Evolutionary conservation across 2,888 invertebrate species (phyloP), one percentile per base, ranked within the genome.

Genomic region (Craniophora ligustri): DNA sequence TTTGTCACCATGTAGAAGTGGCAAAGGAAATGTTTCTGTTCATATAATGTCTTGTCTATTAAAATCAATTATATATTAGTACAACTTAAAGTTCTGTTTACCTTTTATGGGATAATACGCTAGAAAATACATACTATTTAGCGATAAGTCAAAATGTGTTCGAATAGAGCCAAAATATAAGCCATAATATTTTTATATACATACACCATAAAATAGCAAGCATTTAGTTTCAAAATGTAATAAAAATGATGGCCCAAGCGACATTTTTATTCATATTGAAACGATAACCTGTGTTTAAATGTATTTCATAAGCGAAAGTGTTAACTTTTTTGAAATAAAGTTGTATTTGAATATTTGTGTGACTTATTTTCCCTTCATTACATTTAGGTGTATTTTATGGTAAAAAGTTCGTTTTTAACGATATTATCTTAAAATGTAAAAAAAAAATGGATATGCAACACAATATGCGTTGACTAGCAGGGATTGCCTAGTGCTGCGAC

Each of bases 311-410:
- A 67, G 58, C 15, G 40, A 50, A 59, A 68, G 51, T 66, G 66
- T 62, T 63, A 44, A 71, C 55, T 63, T 66, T 72, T 72, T 56
- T 4, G 51, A 54, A 77, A 76, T 72, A 77, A 77, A 78, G 32
- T 55, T 71, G 49, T 65, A 64, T 67, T 65, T 69, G 36, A 55
- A 60, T 60, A 48, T 5, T 0, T n/a, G 10, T 4, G 6, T 1
- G 7, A 35, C 55, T 58, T 55, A 10, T 40, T 58, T 45, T 38
- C 3, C 13, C n/a, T 21, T 2, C 1, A 5, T n/a, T n/a, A n/a
- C n/a, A n/a, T n/a, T n/a, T n/a, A n/a, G n/a, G n/a, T n/a, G n/a
- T n/a, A n/a, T n/a, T n/a, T n/a, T n/a, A n/a, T n/a, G n/a, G n/a
- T n/a, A n/a, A n/a, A n/a, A n/a, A n/a, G n/a, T n/a, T n/a, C n/a